Evolutionary conservation across 2,888 invertebrate species (phyloP).

Genomic region (Phortica okadai): DNA sequence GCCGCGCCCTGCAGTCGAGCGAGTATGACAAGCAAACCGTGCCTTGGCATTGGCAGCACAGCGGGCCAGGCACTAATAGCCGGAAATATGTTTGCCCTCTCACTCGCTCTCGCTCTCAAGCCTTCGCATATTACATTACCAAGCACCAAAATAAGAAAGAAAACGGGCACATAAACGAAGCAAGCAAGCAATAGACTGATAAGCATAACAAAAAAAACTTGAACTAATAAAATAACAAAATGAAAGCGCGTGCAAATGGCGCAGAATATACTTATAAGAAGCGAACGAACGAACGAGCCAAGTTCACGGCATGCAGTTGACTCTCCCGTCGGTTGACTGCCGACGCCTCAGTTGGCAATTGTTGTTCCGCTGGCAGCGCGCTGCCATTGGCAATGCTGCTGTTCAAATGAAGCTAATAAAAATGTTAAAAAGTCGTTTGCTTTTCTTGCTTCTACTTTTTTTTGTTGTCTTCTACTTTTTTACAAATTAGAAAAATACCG

Average conservation of each 20-base stretch:
- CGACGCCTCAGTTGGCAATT: no score
- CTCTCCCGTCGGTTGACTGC: no score
- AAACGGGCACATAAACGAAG: not conserved
- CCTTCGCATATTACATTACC: not conserved
- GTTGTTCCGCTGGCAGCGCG: no score
- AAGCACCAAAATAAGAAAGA: not conserved
- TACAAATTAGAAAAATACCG: slow-evolving; percentile 13
- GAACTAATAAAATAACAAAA: slow-evolving; percentile 20
- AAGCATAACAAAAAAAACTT: not conserved
- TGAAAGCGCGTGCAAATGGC: not conserved
- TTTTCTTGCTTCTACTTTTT: not conserved
- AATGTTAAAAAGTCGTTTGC: slow-evolving; percentile 22
- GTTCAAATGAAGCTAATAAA: slow-evolving; percentile 16
- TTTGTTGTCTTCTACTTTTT: not conserved
- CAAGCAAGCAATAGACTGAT: not conserved
- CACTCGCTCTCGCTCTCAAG: not conserved
- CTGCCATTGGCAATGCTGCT: not conserved
- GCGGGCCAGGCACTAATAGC: slow-evolving; percentile 30
- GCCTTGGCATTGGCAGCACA: not conserved
- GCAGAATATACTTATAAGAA: not conserved
- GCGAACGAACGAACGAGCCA: not conserved
- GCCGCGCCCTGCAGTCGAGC: not conserved
- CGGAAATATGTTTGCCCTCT: slow-evolving; percentile 33
- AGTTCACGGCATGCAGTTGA: not conserved
- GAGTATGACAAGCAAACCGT: no score